These are phyloP conservation scores for Siniperca undulata DNA, from an alignment of 2,797 vertebrate genomes.

Conservation along the genomic window DNA sequence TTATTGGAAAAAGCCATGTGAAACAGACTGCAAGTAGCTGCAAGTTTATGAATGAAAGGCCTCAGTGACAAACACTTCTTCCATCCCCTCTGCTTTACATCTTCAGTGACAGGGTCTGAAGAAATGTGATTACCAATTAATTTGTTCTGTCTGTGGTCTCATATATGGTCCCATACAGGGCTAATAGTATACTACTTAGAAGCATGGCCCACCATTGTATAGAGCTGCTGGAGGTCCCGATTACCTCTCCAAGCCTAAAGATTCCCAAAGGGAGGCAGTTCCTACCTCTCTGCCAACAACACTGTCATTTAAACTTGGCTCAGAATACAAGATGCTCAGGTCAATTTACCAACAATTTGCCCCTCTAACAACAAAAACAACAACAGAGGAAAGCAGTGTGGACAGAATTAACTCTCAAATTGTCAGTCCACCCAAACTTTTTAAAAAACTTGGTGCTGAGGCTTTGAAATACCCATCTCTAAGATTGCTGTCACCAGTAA, in stretches of 20 bases:
- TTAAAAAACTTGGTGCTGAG: no score
- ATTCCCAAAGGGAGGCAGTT: slow-evolving; percentile 50
- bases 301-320: neutral
- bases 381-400: neutral
- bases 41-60: slow-evolving; percentile 1
- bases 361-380: neutral
- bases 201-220: neutral
- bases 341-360: neutral
- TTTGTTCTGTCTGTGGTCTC: slow-evolving; percentile 22
- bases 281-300: slow-evolving; percentile 42
- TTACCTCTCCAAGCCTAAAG: neutral
- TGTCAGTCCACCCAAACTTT: neutral
- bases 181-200: slow-evolving; percentile 42
- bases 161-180: slow-evolving; percentile 46
- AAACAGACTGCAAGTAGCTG: neutral
- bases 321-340: neutral
- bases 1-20: neutral
- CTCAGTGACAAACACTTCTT: neutral
- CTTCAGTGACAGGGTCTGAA: slow-evolving; percentile 9
- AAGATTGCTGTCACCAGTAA: neutral
- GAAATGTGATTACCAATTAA: slow-evolving; percentile 60
- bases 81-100: neutral
- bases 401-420: neutral
- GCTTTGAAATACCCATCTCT: neutral
- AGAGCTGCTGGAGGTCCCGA: slow-evolving; percentile 53